Percentiles rank a stretch among this genome's conserved stretches.
Conservation (phyloP, 1,140 invertebrate species). For the Drosophila nannoptera region DNA sequence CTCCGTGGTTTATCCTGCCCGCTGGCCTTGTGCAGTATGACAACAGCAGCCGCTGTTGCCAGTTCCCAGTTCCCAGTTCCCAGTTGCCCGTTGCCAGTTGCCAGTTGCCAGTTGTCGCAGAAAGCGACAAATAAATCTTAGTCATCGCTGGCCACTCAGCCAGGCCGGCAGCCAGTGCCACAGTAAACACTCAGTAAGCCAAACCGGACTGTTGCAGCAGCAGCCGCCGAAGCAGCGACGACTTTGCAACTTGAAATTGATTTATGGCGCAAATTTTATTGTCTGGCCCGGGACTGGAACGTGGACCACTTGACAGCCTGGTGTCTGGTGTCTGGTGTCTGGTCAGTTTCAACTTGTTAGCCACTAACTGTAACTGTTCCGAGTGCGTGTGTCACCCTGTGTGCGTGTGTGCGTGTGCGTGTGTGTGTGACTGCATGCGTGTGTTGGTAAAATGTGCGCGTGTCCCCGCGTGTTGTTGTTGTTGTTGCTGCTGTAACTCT, state of each 20-base stretch:
- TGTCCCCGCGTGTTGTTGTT: conserved; percentile 38
- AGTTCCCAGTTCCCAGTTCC: conserved; percentile 67
- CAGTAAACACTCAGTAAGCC: conserved; percentile 43
- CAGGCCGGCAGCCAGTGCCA: conserved; percentile 43
- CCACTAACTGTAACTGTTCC: conserved; percentile 65
- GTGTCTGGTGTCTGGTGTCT: conserved; percentile 35
- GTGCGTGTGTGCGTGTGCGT: too few species aligned
- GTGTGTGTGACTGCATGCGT: conserved; percentile 8
- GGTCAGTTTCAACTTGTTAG: conserved; percentile 65
- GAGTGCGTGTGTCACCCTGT: too few species aligned
- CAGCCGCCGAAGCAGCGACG: conserved; percentile 19
- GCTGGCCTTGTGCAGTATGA: conserved; percentile 76
- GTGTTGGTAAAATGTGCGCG: conserved; percentile 69
- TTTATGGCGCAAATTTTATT: conserved; percentile 77
- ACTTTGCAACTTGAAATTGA: conserved; percentile 73
- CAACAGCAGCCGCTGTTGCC: conserved; percentile 78
- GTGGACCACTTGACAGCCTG: conserved; percentile 28
- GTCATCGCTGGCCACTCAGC: conserved; percentile 54
- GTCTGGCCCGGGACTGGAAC: conserved; percentile 58
- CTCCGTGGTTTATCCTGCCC: conserved; percentile 78
- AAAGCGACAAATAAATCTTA: conserved; percentile 75
- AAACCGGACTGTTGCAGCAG: conserved; percentile 57
- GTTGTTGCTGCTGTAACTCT: conserved; percentile 19
- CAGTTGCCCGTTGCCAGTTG: conserved; percentile 75
- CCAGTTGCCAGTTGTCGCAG: conserved; percentile 68